Conservation (phyloP, 2,113 vertebrate genomes). For the Syngnathus scovelli region DNA sequence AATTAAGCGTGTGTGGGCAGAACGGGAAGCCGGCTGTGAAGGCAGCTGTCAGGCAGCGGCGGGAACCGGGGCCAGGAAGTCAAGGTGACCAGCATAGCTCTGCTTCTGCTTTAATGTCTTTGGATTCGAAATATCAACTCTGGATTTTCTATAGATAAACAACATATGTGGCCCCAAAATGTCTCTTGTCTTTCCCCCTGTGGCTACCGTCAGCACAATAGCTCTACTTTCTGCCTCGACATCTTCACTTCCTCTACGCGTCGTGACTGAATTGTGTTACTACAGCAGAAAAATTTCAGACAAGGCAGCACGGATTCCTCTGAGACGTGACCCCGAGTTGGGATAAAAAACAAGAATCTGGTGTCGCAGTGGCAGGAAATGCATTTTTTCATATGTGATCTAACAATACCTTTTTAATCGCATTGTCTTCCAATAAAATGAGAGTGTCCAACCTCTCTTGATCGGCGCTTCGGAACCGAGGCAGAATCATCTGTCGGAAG, state of each 20-base stretch:
- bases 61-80: constrained; percentile 8
- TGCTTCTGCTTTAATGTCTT: background rate
- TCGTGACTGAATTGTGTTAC: constrained; percentile 45
- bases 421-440: background rate
- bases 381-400: background rate
- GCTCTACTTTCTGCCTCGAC: background rate
- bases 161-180: constrained; percentile 36
- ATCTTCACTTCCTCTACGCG: constrained; percentile 4
- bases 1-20: constrained; percentile 57
- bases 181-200: constrained; percentile 26
- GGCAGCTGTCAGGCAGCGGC: constrained; percentile 53
- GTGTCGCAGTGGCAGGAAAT: constrained; percentile 11
- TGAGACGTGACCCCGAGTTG: constrained; percentile 37
- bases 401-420: background rate
- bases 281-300: constrained; percentile 48
- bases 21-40: constrained; percentile 51
- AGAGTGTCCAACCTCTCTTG: constrained; percentile 78
- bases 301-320: constrained; percentile 32
- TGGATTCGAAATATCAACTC: no score
- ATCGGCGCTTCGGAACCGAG: constrained; percentile 87
- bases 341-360: constrained; percentile 30
- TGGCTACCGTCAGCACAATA: constrained; percentile 42
- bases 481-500: constrained; percentile 90
- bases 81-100: constrained; percentile 20
- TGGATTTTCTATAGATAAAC: background rate